Evolutionary conservation across 2,888 invertebrate genomes (phyloP).

Genomic region (Acronicta aceris): DNA sequence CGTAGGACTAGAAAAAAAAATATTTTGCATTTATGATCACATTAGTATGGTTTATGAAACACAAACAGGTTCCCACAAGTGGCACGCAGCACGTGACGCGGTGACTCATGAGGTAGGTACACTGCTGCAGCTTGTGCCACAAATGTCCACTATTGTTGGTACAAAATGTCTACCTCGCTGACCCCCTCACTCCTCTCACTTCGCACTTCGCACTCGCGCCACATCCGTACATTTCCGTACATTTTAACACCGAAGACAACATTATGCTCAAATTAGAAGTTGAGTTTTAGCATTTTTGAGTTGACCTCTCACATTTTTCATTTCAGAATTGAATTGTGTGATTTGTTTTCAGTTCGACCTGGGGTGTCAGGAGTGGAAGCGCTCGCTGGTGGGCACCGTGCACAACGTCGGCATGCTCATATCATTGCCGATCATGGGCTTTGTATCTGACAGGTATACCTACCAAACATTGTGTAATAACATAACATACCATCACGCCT

Average conservation of each 20-base stretch:
- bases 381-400: constrained; percentile 91
- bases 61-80: constrained; percentile 31
- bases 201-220: too few species aligned
- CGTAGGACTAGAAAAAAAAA: constrained; percentile 24
- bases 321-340: constrained; percentile 25
- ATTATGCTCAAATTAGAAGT: too few species aligned
- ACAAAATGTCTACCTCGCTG: too few species aligned
- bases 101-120: constrained; percentile 21
- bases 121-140: constrained; percentile 2
- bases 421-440: constrained; percentile 90
- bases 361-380: constrained; percentile 91
- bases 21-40: constrained; percentile 17
- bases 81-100: constrained; percentile 20
- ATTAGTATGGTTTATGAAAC: constrained; percentile 25
- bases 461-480: too few species aligned
- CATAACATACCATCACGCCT: too few species aligned
- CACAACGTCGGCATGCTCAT: constrained; percentile 91
- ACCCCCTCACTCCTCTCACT: too few species aligned
- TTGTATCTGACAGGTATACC: constrained; percentile 90
- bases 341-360: constrained; percentile 87
- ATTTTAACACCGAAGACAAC: too few species aligned
- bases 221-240: too few species aligned
- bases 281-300: too few species aligned
- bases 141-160: neutral
- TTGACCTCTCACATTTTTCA: constrained; percentile 7